Evolutionary conservation across 2,888 invertebrate genomes (phyloP).

Genomic region (Eledone cirrhosa): DNA sequence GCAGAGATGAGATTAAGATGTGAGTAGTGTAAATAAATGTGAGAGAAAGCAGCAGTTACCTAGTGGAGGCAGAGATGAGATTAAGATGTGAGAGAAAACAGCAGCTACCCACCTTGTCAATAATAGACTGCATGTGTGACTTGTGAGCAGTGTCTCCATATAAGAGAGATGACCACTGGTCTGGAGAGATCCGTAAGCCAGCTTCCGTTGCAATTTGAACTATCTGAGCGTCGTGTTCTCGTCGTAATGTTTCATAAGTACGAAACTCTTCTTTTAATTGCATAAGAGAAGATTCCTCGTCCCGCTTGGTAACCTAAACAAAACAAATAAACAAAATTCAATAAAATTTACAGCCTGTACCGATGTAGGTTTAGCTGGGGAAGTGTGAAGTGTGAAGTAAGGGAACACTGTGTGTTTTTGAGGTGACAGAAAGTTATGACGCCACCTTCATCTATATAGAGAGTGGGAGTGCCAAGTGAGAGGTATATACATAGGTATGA

Average conservation of each 20-base stretch:
- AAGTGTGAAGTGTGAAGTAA: no score
- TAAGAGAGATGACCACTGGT: slow-evolving; percentile 96
- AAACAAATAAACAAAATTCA: no score
- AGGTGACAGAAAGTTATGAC: no score
- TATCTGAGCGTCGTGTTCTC: slow-evolving; percentile 98
- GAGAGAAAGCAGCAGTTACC: no score
- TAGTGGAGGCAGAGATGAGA: no score
- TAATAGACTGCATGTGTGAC: slow-evolving; percentile 90
- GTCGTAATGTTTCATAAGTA: slow-evolving; percentile 88
- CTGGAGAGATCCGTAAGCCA: slow-evolving; percentile 94
- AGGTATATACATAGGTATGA: no score
- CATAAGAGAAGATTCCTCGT: slow-evolving; percentile 97
- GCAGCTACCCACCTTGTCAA: slow-evolving; percentile 65
- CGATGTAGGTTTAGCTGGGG: no score
- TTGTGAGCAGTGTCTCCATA: slow-evolving; percentile 96
- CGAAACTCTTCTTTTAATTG: slow-evolving; percentile 96
- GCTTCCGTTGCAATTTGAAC: slow-evolving; percentile 98
- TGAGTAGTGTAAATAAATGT: not conserved
- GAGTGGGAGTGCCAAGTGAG: no score
- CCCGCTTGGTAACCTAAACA: slow-evolving; percentile 87
- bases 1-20: not conserved
- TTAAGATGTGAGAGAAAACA: not conserved
- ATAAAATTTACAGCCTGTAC: no score
- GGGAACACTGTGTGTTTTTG: no score
- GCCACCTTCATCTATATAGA: no score